Percentiles rank a stretch among this genome's conserved stretches.
These are phyloP conservation scores for Pygoscelis adeliae DNA, from an alignment of 2,113 vertebrate species.

Conservation along the genomic window DNA sequence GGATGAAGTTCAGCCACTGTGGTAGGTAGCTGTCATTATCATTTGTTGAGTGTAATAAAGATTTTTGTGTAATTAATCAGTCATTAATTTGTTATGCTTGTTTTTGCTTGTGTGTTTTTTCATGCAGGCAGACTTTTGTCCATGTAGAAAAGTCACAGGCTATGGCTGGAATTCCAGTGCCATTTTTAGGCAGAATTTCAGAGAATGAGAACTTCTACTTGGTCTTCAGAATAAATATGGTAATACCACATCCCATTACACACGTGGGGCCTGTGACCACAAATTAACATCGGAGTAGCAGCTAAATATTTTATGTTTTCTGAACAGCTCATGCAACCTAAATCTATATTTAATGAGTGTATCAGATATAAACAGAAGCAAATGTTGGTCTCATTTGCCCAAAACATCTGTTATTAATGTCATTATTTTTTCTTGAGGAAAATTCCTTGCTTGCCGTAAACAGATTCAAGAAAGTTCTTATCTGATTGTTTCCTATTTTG, in stretches of 20 bases:
- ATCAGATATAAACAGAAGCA: neutral
- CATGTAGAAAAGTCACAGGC: neutral
- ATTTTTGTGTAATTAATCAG: neutral
- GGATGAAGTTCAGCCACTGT: neutral
- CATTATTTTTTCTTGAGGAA: neutral
- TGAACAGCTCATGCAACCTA: neutral
- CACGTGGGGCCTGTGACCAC: neutral
- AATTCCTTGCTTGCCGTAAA: neutral
- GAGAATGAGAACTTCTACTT: neutral
- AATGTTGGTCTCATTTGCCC: neutral
- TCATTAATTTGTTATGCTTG: neutral
- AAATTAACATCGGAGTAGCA: neutral
- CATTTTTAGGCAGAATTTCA: neutral
- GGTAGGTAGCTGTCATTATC: neutral
- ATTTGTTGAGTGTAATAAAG: neutral
- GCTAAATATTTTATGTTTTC: neutral
- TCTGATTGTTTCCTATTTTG: neutral
- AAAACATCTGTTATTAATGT: neutral
- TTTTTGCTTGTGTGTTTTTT: neutral
- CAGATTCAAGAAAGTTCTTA: neutral
- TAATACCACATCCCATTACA: neutral
- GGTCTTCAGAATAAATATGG: neutral
- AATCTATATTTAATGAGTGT: conserved; percentile 8
- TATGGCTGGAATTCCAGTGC: neutral
- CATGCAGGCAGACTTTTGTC: neutral